phyloP scores from a whole-genome alignment of 2,113 vertebrate species.

The Manacus vitellinus region DNA sequence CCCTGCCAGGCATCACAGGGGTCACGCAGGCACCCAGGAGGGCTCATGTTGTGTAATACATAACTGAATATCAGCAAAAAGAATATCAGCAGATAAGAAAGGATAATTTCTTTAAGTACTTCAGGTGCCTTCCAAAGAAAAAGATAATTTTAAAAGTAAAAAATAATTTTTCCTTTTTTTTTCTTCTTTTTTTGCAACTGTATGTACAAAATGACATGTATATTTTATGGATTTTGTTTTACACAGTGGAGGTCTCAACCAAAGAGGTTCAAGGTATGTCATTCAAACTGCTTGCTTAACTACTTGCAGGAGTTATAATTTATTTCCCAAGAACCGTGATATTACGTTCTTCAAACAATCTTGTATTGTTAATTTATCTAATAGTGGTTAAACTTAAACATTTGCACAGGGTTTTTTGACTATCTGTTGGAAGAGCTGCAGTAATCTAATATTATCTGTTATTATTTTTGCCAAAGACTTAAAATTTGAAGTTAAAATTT shows the following conservation, averaged over 20 bases:
- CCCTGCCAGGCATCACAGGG: fast-evolving
- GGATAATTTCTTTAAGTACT: not conserved
- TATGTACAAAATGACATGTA: not conserved
- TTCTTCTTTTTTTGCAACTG: not conserved
- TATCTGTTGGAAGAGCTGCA: not conserved
- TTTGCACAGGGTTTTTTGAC: not conserved
- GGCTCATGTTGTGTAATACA: not conserved
- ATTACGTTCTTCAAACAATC: not conserved
- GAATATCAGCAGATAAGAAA: not conserved
- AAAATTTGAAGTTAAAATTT: not conserved
- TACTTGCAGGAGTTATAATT: not conserved
- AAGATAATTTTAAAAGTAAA: not conserved
- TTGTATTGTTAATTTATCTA: not conserved
- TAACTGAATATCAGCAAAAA: not conserved
- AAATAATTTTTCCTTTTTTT: not conserved
- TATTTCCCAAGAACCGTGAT: not conserved
- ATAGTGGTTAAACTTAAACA: not conserved
- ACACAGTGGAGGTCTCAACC: not conserved
- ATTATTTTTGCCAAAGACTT: not conserved
- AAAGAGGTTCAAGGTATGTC: not conserved
- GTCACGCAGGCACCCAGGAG: no score
- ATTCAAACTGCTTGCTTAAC: not conserved
- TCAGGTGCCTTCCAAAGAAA: not conserved
- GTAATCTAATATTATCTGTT: not conserved
- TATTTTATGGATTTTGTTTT: not conserved